Evolutionary conservation across 2,113 vertebrate genomes (phyloP), one percentile per base, ranked within the genome.

Genomic region (Syrmaticus mikado): DNA sequence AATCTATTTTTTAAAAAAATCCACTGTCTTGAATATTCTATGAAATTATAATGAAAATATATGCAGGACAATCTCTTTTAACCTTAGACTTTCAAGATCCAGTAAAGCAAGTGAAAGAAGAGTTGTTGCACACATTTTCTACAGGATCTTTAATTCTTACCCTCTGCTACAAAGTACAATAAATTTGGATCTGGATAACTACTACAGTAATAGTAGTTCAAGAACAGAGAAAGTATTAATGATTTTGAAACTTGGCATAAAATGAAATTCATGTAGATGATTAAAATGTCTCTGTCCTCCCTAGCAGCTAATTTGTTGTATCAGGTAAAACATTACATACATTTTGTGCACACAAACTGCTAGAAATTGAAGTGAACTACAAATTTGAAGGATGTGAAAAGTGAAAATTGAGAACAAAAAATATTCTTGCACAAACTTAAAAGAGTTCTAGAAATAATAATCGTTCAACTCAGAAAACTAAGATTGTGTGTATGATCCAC

Each of bases 1-100:
- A 87, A 91, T 41, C 38, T 74, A 16, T 73, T 95, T 95, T 95
- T 96, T 15, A 16, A 86, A 86, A 76, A 81, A 61, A 30, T 50
- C 21, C 9, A 73, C 27, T 74, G 21, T 21, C n/a, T 45, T 79
- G 36, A 82, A 88, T 73, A 67, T 73, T 71, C 21, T 43, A 91
- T 73, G 88, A n/a, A 79, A 64, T 90, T 58, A 67, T n/a, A 73
- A 93, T 57, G 30, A 72, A 84, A 87, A 79, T 19, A 27, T 21
- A 36, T 7, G 27, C 11, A 60, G 13, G 84, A 36, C 1, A 46
- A 82, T n/a, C 8, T 17, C 55, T 70, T 85, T 70, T 46, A 73
- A 84, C 82, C 36, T 41, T 36, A 65, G 17, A 46, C 2, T 32
- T 66, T 85, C 21, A 70, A 93, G 46, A 2, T 72, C 15, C 14